Evolutionary conservation across 2,113 vertebrate species (phyloP), one percentile per base, ranked within the genome.

Genomic region (Falco punctatus): DNA sequence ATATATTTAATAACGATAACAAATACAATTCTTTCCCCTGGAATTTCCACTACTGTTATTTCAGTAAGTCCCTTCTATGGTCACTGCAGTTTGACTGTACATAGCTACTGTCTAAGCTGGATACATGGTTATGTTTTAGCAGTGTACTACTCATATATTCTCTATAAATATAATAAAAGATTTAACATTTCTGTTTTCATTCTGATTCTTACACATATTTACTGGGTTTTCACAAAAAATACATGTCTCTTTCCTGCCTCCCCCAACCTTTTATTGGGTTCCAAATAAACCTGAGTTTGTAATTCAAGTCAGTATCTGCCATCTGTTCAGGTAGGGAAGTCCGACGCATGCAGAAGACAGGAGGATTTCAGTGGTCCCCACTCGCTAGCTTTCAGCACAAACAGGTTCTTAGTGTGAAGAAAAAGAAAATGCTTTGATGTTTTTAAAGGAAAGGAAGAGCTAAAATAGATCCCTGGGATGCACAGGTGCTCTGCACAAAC

Each of bases 111-210:
- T 57, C 86, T 90, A 81, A 24, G 89, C 46, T 94, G 82, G 92
- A 90, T 90, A 93, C 58, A 93, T 4, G 57, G 82, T 71, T 79
- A 73, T 55, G 81, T 74, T 97, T 96, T 92, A 96, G 90, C 89
- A 91, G 81, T 88, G 92, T 71, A 65, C 42, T 30, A 91, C 69
- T 95, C 91, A 90, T 69, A 94, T 91, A 92, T 85, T 88, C 93
- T 95, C 86, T 95, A 96, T 97, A 98, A 98, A 98, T 98, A 98
- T 87, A 96, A 96, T 92, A 96, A 85, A 96, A 96, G 91, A 88
- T 92, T 90, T 77, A 86, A 93, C 90, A 89, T 92, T 94, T 94
- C 87, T 89, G 65, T 86, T 96, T 90, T 92, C 93, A 92, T 82
- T 95, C 71, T 82, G 93, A 72, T 84, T 40, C 72, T 94, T 94